Base-by-base conservation (phyloP, 2,888 invertebrate species). In the Eumerus sabulonum region DNA sequence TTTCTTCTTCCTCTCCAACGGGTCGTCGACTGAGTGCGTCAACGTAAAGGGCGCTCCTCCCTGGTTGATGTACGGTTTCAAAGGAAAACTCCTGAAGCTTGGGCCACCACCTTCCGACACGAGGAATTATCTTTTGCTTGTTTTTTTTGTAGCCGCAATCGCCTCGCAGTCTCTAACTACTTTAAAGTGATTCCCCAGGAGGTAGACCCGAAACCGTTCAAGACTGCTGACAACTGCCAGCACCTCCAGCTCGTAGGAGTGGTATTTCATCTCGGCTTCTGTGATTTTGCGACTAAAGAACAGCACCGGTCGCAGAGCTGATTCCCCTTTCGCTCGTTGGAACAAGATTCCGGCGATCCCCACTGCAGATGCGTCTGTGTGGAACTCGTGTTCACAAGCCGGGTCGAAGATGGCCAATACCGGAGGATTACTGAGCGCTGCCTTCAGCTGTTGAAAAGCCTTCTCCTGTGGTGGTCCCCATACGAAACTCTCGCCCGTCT, bases 81-180 rank as follows among this genome's bases (percentile, higher is more conserved):
- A 71, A 71, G 0, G 44, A 18, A 7, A 63, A 56, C 9, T 71
- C 63, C 45, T 71, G 63, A 0, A 63, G 51, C 11, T 71, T 47
- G 1, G 48, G 19, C 54, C 54, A 62, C 54, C 48, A 62, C 14
- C 54, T 16, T 11, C 44, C 51, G 0, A 47, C 5, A 1, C 60
- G 36, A 0, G 47, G 60, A 9, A 60, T 19, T 0, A 59, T 59
- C n/a, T 60, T 54, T 12, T 9, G 35, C 9, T 70, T 70, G 27
- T 53, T 70, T 45, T 68, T 11, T 27, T 50, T 18, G 53, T 70
- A 3, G 60, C 53, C 38, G 40, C 47, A n/a, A 54, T 60, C 3
- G 60, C 60, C 19, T 60, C 60, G n/a, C 47, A 60, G 13, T 48
- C 70, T 1, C 36, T 68, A 9, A 68, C 36, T 3, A 54, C 40